Conservation (phyloP, 2,797 vertebrate species). For the Fringilla coelebs region DNA sequence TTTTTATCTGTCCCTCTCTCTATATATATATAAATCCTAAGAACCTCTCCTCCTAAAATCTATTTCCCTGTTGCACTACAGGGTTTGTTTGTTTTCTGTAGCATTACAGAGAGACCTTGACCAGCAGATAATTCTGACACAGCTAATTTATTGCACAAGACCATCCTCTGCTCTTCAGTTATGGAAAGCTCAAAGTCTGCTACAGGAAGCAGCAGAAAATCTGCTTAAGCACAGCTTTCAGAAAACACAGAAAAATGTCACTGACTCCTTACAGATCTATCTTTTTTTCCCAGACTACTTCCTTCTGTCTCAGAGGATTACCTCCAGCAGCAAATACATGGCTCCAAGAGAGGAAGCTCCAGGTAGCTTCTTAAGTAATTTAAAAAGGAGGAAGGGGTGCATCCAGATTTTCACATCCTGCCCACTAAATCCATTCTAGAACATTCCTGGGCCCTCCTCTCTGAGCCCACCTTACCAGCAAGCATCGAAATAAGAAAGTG, state of each 20-base stretch:
- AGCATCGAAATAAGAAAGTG: background rate
- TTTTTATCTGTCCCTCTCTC: background rate
- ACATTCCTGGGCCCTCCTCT: fast-evolving
- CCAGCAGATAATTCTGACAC: conserved; percentile 23
- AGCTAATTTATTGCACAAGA: background rate
- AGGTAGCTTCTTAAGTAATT: background rate
- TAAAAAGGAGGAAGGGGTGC: background rate
- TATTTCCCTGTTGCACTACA: background rate
- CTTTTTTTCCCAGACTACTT: background rate
- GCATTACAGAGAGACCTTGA: conserved; percentile 6
- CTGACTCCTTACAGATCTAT: background rate
- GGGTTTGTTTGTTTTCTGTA: conserved; percentile 18
- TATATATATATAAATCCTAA: background rate
- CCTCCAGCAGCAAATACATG: fast-evolving
- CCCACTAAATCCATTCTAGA: background rate
- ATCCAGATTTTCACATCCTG: background rate
- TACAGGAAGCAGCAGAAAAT: background rate
- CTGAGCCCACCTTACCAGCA: background rate
- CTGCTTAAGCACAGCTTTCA: background rate
- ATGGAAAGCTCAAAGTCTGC: background rate
- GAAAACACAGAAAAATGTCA: background rate
- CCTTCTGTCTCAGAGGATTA: background rate
- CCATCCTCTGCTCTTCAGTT: background rate
- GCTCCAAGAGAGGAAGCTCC: background rate
- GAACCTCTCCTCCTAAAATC: background rate